Conservation (phyloP, 2,888 invertebrate species). For the Crematogaster levior region DNA sequence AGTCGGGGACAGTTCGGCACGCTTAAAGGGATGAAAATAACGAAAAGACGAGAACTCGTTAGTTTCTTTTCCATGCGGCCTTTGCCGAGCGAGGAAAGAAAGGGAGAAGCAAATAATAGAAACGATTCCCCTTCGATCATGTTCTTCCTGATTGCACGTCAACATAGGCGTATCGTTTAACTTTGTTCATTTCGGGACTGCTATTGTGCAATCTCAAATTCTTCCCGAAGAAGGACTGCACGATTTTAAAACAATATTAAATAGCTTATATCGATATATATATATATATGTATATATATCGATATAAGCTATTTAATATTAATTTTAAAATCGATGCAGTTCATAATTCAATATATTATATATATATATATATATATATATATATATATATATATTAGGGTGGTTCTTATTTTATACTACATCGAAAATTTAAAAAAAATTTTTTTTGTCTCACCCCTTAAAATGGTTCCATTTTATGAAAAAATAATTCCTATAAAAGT, state of each 20-base stretch:
- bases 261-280: not conserved
- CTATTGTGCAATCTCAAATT: not conserved
- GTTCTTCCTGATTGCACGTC: no score
- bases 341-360: no score
- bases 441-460: no score
- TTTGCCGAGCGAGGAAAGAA: not conserved
- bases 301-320: not conserved
- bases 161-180: not conserved
- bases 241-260: not conserved
- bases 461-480: no score
- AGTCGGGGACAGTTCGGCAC: conserved; percentile 18
- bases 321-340: not conserved
- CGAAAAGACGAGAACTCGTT: conserved; percentile 34
- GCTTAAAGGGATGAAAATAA: conserved; percentile 47
- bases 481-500: no score
- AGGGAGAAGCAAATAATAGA: conserved; percentile 6
- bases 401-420: no score
- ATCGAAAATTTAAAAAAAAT: no score
- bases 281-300: no score
- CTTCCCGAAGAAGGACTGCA: not conserved
- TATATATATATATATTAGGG: no score
- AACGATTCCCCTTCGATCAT: not conserved
- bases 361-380: no score
- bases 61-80: not conserved
- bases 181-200: not conserved